A percentile compares a stretch with the other conserved stretches of the same genome.
Evolutionary conservation across 2,888 invertebrate genomes (phyloP).

Genomic region (Biston stratarius): DNA sequence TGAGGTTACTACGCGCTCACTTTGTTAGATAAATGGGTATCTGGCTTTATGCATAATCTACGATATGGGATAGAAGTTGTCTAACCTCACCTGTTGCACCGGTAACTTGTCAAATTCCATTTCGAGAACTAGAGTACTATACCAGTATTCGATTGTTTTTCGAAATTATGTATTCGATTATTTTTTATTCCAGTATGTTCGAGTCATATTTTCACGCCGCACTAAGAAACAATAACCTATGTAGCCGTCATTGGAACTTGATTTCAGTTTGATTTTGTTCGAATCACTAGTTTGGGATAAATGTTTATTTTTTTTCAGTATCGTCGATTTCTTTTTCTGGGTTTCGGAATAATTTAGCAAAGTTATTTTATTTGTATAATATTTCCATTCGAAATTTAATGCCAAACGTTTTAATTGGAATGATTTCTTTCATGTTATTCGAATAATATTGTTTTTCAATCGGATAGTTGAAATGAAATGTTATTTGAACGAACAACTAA

Average conservation of each 20-base stretch:
- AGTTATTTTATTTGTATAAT: neutral
- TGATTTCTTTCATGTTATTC: neutral
- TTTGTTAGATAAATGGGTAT: neutral
- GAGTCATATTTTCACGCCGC: neutral
- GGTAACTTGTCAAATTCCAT: constrained; percentile 25
- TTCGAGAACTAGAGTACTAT: constrained; percentile 10
- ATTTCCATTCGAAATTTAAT: neutral
- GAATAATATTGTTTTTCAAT: neutral
- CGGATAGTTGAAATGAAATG: neutral
- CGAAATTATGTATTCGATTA: neutral
- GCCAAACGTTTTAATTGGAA: neutral
- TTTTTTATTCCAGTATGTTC: no score
- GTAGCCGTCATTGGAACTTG: neutral
- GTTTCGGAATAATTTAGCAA: neutral
- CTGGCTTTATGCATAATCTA: neutral
- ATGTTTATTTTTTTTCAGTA: neutral
- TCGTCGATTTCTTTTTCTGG: no score
- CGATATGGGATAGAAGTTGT: constrained; percentile 21
- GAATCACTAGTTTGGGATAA: no score
- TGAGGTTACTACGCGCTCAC: no score
- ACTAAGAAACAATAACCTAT: no score
- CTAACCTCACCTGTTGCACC: constrained; percentile 31
- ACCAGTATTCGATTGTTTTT: neutral
- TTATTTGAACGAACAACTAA: neutral
- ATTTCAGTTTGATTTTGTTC: neutral